A percentile compares a stretch with the other conserved stretches of the same genome.
phyloP scores from a whole-genome alignment of 2,888 invertebrate species.

The Trichacis sp. region DNA sequence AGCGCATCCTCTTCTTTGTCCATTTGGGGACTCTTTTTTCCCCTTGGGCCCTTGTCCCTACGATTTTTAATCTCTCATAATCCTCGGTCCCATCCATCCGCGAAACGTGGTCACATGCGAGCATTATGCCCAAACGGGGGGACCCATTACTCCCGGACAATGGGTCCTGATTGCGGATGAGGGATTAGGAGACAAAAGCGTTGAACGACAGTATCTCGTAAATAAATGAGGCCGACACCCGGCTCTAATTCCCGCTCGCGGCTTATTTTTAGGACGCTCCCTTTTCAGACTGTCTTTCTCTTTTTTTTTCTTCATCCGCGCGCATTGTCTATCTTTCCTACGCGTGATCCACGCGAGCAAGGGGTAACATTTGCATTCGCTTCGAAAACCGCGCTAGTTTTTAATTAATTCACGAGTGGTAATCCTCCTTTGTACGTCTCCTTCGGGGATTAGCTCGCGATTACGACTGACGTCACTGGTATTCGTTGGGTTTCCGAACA shows the following conservation, averaged over 20 bases:
- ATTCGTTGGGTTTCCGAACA: constrained; percentile 40
- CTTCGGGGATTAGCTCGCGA: constrained; percentile 35
- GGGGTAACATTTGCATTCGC: neutral
- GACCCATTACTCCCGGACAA: constrained; percentile 57
- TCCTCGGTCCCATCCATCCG: constrained; percentile 47
- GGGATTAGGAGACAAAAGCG: constrained; percentile 62
- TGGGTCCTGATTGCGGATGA: constrained; percentile 66
- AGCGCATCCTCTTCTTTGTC: constrained; percentile 6
- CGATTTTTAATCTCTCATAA: constrained; percentile 58
- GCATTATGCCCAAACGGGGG: constrained; percentile 46
- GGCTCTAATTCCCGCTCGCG: constrained; percentile 33
- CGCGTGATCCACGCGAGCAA: neutral
- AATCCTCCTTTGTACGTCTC: constrained; percentile 39
- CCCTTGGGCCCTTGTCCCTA: constrained; percentile 19
- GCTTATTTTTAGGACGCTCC: constrained; percentile 27
- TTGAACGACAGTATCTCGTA: constrained; percentile 24
- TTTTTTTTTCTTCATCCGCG: constrained; percentile 13
- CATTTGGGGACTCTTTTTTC: neutral
- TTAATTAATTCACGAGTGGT: constrained; percentile 42
- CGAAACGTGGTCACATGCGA: constrained; percentile 47
- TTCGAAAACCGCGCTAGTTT: constrained; percentile 35
- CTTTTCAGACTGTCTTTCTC: constrained; percentile 14
- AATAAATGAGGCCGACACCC: constrained; percentile 42
- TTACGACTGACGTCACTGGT: constrained; percentile 40
- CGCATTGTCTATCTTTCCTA: too few relatives aligned